phyloP scores from a whole-genome alignment of 2,797 vertebrate species.

The Eurystomus glaucurus region DNA sequence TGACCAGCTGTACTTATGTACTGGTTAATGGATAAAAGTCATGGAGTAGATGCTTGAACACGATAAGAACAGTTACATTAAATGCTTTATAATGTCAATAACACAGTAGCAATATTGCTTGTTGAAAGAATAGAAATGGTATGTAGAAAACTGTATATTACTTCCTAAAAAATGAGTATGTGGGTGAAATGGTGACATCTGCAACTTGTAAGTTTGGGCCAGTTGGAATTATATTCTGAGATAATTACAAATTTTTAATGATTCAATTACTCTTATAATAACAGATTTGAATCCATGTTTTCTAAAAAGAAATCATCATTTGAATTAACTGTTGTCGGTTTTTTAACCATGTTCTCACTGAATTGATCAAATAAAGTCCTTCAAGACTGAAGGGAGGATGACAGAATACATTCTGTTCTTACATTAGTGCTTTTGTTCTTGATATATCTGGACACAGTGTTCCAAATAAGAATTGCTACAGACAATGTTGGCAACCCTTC shows the following conservation, averaged over 20 bases:
- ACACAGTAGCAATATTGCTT: slow-evolving; percentile 20
- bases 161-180: background rate
- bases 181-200: background rate
- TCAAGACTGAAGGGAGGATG: background rate
- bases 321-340: background rate
- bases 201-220: background rate
- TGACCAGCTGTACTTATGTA: slow-evolving; percentile 45
- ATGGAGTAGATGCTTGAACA: slow-evolving; percentile 41
- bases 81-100: background rate
- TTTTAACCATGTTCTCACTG: background rate
- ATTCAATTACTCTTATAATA: background rate
- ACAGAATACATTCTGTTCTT: background rate
- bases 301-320: background rate
- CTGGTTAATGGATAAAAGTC: slow-evolving; percentile 43
- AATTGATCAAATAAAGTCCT: background rate
- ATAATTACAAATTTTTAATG: background rate
- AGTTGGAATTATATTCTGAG: background rate
- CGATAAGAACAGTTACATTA: slow-evolving; percentile 12
- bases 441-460: background rate
- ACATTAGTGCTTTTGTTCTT: background rate
- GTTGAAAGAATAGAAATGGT: slow-evolving; percentile 33
- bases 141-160: background rate
- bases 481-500: background rate
- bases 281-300: background rate
- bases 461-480: background rate